Percentiles rank a stretch among this genome's conserved stretches.
Conservation (phyloP, 2,888 invertebrate species). For the Pimpla rufipes region DNA sequence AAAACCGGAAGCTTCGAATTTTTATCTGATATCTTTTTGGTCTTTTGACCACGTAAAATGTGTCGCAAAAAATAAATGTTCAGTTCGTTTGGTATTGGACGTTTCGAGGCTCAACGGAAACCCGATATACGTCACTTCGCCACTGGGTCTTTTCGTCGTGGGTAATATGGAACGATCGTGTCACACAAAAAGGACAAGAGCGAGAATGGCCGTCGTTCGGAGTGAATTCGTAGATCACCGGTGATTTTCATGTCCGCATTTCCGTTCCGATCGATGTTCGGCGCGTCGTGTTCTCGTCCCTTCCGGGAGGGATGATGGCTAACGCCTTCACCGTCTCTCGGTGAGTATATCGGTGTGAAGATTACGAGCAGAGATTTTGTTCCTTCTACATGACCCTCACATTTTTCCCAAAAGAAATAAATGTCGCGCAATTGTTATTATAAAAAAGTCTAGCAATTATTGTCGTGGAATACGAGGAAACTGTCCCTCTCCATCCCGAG, state of each 20-base stretch:
- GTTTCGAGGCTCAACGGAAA: constrained; percentile 42
- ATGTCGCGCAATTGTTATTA: too few relatives aligned
- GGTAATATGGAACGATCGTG: constrained; percentile 35
- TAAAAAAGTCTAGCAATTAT: too few relatives aligned
- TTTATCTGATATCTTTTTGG: not conserved
- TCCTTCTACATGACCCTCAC: too few relatives aligned
- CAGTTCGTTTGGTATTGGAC: too few relatives aligned
- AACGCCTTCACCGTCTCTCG: too few relatives aligned
- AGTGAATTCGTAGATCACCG: constrained; percentile 43
- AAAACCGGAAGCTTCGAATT: not conserved
- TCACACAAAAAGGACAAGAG: constrained; percentile 39
- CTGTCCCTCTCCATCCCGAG: too few relatives aligned
- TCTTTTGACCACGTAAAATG: too few relatives aligned
- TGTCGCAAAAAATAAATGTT: too few relatives aligned
- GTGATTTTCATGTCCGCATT: constrained; percentile 43
- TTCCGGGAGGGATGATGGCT: not conserved
- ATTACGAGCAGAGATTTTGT: too few relatives aligned
- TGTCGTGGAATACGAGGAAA: too few relatives aligned
- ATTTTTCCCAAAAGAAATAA: too few relatives aligned
- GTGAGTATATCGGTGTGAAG: too few relatives aligned
- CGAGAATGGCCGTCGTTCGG: not conserved
- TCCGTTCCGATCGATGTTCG: constrained; percentile 15
- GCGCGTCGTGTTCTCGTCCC: not conserved
- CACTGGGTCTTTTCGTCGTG: not conserved
- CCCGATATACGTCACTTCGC: constrained; percentile 22